Evolutionary conservation across 1,140 invertebrate species (phyloP).

Genomic region (Zaprionus lachaisei): DNA sequence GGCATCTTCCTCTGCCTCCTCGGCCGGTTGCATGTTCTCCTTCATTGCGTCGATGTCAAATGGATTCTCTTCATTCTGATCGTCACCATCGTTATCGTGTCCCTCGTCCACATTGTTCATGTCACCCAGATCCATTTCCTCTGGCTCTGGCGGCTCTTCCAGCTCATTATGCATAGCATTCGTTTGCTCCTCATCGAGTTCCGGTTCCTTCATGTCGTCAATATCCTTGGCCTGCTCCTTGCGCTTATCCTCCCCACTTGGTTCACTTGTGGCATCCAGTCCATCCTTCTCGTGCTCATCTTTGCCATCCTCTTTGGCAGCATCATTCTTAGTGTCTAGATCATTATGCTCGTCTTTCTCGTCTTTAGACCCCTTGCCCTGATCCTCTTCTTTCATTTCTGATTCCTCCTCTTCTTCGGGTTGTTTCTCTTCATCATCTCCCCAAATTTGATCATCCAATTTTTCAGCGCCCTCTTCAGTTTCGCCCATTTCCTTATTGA

Average conservation of each 20-base stretch:
- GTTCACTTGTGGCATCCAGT: constrained; percentile 83
- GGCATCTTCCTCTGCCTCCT: constrained; percentile 83
- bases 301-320: constrained; percentile 85
- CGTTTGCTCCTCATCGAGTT: constrained; percentile 92
- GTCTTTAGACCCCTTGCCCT: constrained; percentile 89
- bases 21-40: constrained; percentile 84
- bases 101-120: constrained; percentile 93
- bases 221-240: constrained; percentile 81
- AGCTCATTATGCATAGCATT: constrained; percentile 94
- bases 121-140: constrained; percentile 94
- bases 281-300: constrained; percentile 85
- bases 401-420: constrained; percentile 86
- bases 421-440: constrained; percentile 91
- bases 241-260: constrained; percentile 68
- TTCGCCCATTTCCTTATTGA: constrained; percentile 98
- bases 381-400: constrained; percentile 88
- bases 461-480: constrained; percentile 93
- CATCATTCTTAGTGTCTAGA: constrained; percentile 87
- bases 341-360: constrained; percentile 89
- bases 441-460: constrained; percentile 94
- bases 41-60: constrained; percentile 94
- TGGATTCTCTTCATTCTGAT: constrained; percentile 90
- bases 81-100: constrained; percentile 86
- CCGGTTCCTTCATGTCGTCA: constrained; percentile 88
- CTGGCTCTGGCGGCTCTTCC: constrained; percentile 90